These are phyloP conservation scores for Caretta caretta DNA, from an alignment of 2,113 vertebrate genomes.

Conservation along the genomic window DNA sequence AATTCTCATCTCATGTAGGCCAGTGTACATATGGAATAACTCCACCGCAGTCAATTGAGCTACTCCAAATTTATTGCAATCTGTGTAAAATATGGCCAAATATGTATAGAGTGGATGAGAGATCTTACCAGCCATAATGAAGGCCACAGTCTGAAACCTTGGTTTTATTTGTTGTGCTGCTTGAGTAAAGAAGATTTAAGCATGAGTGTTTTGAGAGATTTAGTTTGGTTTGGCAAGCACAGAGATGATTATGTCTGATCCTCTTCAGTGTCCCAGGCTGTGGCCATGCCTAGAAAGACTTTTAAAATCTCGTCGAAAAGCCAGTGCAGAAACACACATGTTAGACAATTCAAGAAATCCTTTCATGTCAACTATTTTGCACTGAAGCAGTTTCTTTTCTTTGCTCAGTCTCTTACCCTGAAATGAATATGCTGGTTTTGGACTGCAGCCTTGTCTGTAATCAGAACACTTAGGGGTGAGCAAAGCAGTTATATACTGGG, in stretches of 20 bases:
- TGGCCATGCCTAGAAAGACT: background rate
- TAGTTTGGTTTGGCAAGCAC: background rate
- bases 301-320: background rate
- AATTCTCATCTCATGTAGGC: constrained; percentile 67
- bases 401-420: background rate
- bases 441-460: background rate
- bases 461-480: background rate
- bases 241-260: background rate
- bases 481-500: background rate
- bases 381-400: background rate
- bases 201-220: background rate
- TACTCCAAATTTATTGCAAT: constrained; percentile 43
- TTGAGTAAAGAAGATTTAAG: constrained; percentile 1
- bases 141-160: background rate
- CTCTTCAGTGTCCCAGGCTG: background rate
- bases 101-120: background rate
- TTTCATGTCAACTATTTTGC: background rate
- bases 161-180: constrained; percentile 18
- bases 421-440: background rate
- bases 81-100: background rate
- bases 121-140: constrained; percentile 21
- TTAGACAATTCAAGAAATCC: background rate
- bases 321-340: background rate
- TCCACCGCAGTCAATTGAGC: constrained; percentile 49
- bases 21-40: constrained; percentile 39